Conservation (phyloP, 2,797 vertebrate species). For the Molossus molossus region DNA sequence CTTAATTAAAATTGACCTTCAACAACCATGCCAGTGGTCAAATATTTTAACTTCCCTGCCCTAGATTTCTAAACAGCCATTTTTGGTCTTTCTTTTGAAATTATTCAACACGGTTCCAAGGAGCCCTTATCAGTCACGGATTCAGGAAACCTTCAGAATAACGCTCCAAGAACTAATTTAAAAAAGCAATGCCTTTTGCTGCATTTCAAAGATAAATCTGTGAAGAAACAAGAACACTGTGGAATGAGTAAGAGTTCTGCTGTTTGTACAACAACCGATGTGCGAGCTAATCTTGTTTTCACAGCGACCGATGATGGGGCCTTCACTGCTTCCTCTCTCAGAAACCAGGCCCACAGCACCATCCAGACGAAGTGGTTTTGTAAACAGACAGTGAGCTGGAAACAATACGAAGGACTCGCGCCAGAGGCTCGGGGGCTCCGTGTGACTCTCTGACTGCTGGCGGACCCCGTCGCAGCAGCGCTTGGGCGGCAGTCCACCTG, state of each 20-base stretch:
- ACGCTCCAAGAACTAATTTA: slow-evolving; percentile 41
- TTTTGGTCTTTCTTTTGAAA: slow-evolving; percentile 56
- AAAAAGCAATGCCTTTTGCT: background rate
- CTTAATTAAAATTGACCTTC: slow-evolving; percentile 52
- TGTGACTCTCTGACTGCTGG: slow-evolving; percentile 47
- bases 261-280: slow-evolving; percentile 43
- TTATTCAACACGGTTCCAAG: slow-evolving; percentile 17
- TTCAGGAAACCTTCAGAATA: slow-evolving; percentile 54
- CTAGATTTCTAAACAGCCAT: background rate
- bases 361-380: slow-evolving; percentile 29
- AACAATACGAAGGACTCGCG: slow-evolving; percentile 16
- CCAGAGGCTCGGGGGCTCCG: background rate
- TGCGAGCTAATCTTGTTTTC: slow-evolving; percentile 75
- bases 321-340: background rate
- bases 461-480: background rate
- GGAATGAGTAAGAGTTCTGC: slow-evolving; percentile 42
- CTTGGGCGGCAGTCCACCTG: background rate
- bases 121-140: slow-evolving; percentile 4
- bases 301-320: slow-evolving; percentile 12
- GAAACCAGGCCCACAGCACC: background rate
- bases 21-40: background rate
- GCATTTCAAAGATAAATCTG: slow-evolving; percentile 69
- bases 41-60: background rate
- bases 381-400: slow-evolving; percentile 54
- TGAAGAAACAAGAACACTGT: slow-evolving; percentile 59